phyloP scores from a whole-genome alignment of 2,888 invertebrate genomes.

The Meiosimyza decipiens region DNA sequence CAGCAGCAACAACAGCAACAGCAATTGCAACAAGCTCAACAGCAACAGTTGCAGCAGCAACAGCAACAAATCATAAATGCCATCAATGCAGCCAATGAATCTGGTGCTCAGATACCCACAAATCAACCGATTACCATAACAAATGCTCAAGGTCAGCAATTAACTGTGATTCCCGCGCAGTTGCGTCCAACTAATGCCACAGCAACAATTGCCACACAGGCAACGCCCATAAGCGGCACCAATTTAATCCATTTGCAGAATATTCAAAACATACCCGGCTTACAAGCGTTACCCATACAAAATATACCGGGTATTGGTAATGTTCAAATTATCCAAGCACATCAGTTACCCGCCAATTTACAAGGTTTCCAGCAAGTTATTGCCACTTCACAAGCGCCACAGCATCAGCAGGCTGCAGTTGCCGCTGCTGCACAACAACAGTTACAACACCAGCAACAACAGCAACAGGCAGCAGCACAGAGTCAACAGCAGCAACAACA shows the following conservation, averaged over 20 bases:
- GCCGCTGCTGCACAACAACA: conserved; percentile 43
- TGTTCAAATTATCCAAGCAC: conserved; percentile 74
- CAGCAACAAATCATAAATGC: conserved; percentile 61
- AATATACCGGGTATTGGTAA: conserved; percentile 83
- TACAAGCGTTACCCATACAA: conserved; percentile 79
- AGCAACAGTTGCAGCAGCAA: conserved; percentile 54
- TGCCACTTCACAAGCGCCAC: conserved; percentile 49
- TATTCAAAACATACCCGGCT: conserved; percentile 60
- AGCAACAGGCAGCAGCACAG: conserved; percentile 9
- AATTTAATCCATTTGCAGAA: conserved; percentile 64
- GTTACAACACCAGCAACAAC: conserved; percentile 60
- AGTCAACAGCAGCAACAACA: conserved; percentile 44
- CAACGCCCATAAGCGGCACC: conserved; percentile 45
- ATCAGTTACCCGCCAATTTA: conserved; percentile 65
- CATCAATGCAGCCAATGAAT: conserved; percentile 54
- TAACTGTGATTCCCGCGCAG: conserved; percentile 83
- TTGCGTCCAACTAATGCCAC: conserved; percentile 52
- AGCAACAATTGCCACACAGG: conserved; percentile 32
- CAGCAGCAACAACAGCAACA: conserved; percentile 49
- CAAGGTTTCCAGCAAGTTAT: conserved; percentile 60
- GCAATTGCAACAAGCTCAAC: conserved; percentile 46
- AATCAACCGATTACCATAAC: conserved; percentile 77
- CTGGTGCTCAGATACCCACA: conserved; percentile 63
- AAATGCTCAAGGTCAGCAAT: conserved; percentile 81
- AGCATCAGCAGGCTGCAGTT: conserved; percentile 44